Conservation (phyloP, 2,797 vertebrate genomes). For the Erithacus rubecula region DNA sequence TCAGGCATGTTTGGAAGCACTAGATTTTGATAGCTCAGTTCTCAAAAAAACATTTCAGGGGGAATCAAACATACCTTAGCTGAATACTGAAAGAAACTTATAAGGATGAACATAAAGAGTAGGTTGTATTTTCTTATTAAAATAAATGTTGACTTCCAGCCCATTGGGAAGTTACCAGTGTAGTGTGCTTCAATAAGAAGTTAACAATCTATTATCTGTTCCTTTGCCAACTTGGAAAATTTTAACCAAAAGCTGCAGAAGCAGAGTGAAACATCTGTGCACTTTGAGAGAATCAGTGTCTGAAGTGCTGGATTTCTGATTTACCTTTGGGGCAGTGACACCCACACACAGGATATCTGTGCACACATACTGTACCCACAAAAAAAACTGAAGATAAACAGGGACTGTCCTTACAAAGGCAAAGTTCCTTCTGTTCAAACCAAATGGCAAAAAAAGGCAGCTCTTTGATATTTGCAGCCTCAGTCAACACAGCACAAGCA, state of each 20-base stretch:
- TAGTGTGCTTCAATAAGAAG: neutral
- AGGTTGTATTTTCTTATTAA: neutral
- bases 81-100: neutral
- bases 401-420: neutral
- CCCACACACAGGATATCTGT: neutral
- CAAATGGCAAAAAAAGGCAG: neutral
- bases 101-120: neutral
- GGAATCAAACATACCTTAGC: neutral
- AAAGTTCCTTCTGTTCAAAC: neutral
- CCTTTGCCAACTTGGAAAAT: neutral
- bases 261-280: neutral
- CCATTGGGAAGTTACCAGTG: neutral
- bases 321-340: neutral
- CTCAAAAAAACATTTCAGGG: neutral
- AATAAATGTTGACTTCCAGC: neutral
- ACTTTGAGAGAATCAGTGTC: neutral
- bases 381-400: neutral
- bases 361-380: neutral
- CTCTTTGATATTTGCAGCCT: neutral
- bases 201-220: neutral
- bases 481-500: neutral
- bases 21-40: neutral
- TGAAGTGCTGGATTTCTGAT: neutral
- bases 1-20: neutral
- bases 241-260: neutral